Conservation (phyloP, 2,797 vertebrate genomes). For the Smutsia temminckii region DNA sequence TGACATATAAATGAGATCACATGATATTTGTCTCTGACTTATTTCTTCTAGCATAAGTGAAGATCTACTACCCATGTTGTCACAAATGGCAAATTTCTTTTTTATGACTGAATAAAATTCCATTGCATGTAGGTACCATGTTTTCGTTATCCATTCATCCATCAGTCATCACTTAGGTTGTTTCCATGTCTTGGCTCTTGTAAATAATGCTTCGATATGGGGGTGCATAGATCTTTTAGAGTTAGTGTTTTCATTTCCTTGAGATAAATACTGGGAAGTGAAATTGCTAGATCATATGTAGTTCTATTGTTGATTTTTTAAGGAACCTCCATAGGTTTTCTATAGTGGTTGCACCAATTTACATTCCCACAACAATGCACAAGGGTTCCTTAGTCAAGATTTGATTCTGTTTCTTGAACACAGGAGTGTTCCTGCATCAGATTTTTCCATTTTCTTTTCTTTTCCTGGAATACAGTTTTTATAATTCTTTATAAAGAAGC, state of each 20-base stretch:
- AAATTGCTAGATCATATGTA: not conserved
- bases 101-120: not conserved
- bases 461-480: not conserved
- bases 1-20: not conserved
- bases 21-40: not conserved
- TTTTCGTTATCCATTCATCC: not conserved
- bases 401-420: not conserved
- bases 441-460: not conserved
- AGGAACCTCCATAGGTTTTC: not conserved
- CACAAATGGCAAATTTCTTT: not conserved
- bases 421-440: not conserved
- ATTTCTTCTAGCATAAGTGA: not conserved
- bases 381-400: not conserved
- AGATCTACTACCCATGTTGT: not conserved
- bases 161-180: not conserved
- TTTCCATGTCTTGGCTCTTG: not conserved
- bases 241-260: not conserved
- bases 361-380: not conserved
- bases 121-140: not conserved
- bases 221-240: not conserved
- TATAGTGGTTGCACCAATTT: not conserved
- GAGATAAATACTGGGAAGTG: not conserved
- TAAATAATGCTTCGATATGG: not conserved
- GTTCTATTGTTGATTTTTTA: not conserved
- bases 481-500: not conserved